Evolutionary conservation across 2,113 vertebrate species (phyloP), one percentile per base, ranked within the genome.

Genomic region (Apeltes quadracus): DNA sequence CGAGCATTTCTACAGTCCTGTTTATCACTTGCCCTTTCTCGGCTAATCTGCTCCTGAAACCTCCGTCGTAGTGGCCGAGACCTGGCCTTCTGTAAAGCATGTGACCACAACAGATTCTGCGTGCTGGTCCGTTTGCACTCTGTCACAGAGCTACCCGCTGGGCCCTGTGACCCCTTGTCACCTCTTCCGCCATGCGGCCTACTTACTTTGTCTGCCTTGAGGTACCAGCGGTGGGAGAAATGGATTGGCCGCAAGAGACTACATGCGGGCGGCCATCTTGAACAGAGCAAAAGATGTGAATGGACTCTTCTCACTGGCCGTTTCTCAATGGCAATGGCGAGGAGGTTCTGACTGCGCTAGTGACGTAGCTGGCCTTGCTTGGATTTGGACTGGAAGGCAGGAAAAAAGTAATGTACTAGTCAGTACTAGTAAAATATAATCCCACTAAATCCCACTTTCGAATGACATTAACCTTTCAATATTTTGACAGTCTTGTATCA

Each of bases 21-120:
- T 72, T 83, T 63, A 65, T 78, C 66, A 87, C 85, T 88, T 81
- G 61, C 71, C 72, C 79, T 88, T 87, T 87, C 76, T 32, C 4
- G 12, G 22, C 58, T 91, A 85, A 92, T 90, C 87, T 87, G 83
- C 53, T 72, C 65, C 73, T 75, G 71, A 72, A 83, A 76, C 72
- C 68, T 69, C 69, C 34, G 78, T 73, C 73, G 72, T 55, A 46
- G 43, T n/a, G 63, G 62, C 58, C 25, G 0, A 65, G 46, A 70
- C 78, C 66, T 59, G 75, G 72, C 15, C 5, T 53, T 27, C 69
- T 65, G 43, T 7, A 16, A 46, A 73, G 71, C 73, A 75, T 61
- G 66, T 25, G 23, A 77, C 72, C 64, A 50, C 54, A 68, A 25
- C 62, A 57, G 69, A 89, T 86, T 80, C 86, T 56, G 56, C 61